Base-by-base conservation (phyloP, 2,888 invertebrate species). In the Cephus sareptanus region DNA sequence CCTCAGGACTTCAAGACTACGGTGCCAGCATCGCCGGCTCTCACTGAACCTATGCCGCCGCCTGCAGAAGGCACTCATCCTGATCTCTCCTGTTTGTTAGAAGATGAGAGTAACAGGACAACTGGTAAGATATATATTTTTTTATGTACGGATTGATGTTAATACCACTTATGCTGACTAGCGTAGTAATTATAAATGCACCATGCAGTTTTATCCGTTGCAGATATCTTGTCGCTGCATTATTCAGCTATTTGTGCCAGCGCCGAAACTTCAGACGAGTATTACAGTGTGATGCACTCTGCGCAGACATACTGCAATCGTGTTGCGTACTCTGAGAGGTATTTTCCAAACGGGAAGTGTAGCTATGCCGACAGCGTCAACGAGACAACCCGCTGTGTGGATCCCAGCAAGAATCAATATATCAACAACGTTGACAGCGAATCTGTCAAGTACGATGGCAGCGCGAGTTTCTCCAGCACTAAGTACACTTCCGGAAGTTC, bases 61-160 rank as follows among this genome's bases (percentile, higher is more conserved):
- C 81, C 87, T 81, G 83, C 88, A 37, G 83, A 88, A 80, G 79
- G 83, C 78, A 79, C 84, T 11, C 87, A 88, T 76, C 91, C 93
- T 78, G 93, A 93, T 81, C 92, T 94, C 77, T 92, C 92, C 9
- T 93, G 92, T 82, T 89, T 93, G 81, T 84, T 93, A 69, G 92
- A 93, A 81, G 93, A 93, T 81, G 93, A 93, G 85, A 92, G 92
- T 87, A 90, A 92, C 40, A 92, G 92, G 82, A 90, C 88, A 85
- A 90, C 89, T 80, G 92, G 91, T 91, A 84, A 56, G 77, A 73
- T 69, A 40, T 9, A 3, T 30, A 30, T 15, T 75, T n/a, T 74
- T 11, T 75, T 13, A 68, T 68, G 71, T 23, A 12, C 34, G 68
- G 73, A 40, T 73, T 34, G 0, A 15, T n/a, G 13, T 15, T 70